These are phyloP conservation scores for Cirrhinus molitorella DNA, from an alignment of 2,797 vertebrate species.

Conservation along the genomic window DNA sequence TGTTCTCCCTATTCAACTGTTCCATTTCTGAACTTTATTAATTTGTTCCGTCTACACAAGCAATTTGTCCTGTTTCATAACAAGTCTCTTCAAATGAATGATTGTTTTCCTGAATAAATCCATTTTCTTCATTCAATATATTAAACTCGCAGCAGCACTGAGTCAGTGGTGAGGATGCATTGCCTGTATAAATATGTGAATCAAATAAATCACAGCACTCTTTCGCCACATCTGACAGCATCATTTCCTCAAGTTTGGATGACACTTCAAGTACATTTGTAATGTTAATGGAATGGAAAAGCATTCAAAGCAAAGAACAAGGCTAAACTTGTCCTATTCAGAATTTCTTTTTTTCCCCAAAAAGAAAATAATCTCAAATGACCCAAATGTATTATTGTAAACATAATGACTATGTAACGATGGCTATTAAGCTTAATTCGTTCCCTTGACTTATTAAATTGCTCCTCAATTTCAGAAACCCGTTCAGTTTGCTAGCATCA, in stretches of 20 bases:
- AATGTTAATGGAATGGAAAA: not conserved
- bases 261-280: conserved; percentile 1
- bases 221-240: not conserved
- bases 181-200: not conserved
- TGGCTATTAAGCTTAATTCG: conserved; percentile 5
- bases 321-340: not conserved
- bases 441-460: conserved; percentile 19
- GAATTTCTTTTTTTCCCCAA: not conserved
- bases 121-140: not conserved
- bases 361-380: not conserved
- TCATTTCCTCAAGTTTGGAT: not conserved
- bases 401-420: conserved; percentile 14
- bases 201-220: conserved; percentile 12
- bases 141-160: not conserved
- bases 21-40: not conserved
- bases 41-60: not conserved
- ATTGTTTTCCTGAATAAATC: not conserved
- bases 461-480: conserved; percentile 1
- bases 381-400: conserved; percentile 5
- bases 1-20: not conserved
- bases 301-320: not conserved
- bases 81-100: not conserved
- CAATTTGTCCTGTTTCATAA: not conserved
- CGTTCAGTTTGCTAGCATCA: conserved; percentile 3
- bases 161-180: not conserved